Conservation (phyloP, 92 coral and sea anemone genomes). For the Zoanthus gigantus region DNA sequence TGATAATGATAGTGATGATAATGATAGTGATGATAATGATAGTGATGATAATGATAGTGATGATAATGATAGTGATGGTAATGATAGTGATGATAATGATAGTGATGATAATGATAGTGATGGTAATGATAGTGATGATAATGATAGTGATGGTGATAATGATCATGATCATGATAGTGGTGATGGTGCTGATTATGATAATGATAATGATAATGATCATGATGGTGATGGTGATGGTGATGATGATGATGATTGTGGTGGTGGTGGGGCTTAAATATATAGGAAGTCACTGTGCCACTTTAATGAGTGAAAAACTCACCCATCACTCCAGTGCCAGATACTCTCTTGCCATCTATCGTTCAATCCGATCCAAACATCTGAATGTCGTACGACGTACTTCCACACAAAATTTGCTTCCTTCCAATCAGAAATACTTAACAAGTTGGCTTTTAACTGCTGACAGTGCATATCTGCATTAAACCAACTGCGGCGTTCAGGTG, state of each 20-base stretch:
- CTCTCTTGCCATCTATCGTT: constrained; percentile 23
- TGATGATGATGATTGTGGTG: too few species aligned
- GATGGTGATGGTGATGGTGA: too few species aligned
- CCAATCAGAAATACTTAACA: constrained; percentile 16
- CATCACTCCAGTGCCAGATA: constrained; percentile 40
- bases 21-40: too few species aligned
- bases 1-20: too few species aligned
- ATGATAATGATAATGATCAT: neutral
- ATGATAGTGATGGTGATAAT: neutral
- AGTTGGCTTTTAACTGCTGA: constrained; percentile 20
- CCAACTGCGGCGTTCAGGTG: constrained; percentile 35
- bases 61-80: neutral
- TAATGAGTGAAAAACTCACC: constrained; percentile 7
- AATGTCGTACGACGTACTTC: constrained; percentile 11
- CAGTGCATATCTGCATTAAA: constrained; percentile 19
- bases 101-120: neutral
- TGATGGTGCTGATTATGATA: neutral
- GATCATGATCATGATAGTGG: neutral
- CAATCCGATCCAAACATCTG: constrained; percentile 34
- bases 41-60: too few species aligned
- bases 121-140: too few species aligned
- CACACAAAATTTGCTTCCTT: constrained; percentile 24
- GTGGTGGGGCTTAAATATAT: too few species aligned
- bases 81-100: neutral
- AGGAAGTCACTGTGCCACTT: too few species aligned